Base-by-base conservation (phyloP, 2,888 invertebrate genomes). In the Anoncus sp. region DNA sequence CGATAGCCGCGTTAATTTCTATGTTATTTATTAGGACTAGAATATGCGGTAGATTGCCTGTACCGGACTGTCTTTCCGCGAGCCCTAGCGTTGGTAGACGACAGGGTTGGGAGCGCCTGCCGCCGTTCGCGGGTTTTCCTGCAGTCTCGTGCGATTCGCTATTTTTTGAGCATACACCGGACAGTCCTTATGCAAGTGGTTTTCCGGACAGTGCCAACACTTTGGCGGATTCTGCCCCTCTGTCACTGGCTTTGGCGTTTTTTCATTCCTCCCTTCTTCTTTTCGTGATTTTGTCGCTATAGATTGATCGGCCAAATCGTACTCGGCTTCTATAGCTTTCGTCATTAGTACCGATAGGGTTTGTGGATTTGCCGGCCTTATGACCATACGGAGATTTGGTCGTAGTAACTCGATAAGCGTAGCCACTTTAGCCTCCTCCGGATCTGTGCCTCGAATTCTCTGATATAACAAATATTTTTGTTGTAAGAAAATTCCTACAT, bases 1-100 rank as follows among this genome's bases (percentile, higher is more conserved):
- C 81, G 20, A 80, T 31, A 3, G 78, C 60, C 1, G 76, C 80
- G 7, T 20, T 12, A 9, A 59, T 5, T 5, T 69, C 62, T 10
- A 14, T n/a, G n/a, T 22, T 38, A 7, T 20, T 12, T 35, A 65
- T 9, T 5, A n/a, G 38, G 22, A 65, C 65, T 18, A 27, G 47
- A 5, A 51, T 38, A 43, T 66, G 55, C 0, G 55, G 55, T 2
- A 40, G 12, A 1, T n/a, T 22, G 3, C 31, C 4, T 7, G 3
- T 3, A 31, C 7, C 31, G 7, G 31, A 5, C 4, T 31, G 3
- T 1, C 5, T 18, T 47, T 16, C 47, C 1, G 59, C 40, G 2
- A 57, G 35, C 9, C 55, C 55, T 22, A 59, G 1, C 14, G 9
- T 12, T 1, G 51, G 45, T 16, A 20, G 47, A 31, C 40, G n/a